phyloP scores from a whole-genome alignment of 2,888 invertebrate species.

The Tenthredo distinguenda region DNA sequence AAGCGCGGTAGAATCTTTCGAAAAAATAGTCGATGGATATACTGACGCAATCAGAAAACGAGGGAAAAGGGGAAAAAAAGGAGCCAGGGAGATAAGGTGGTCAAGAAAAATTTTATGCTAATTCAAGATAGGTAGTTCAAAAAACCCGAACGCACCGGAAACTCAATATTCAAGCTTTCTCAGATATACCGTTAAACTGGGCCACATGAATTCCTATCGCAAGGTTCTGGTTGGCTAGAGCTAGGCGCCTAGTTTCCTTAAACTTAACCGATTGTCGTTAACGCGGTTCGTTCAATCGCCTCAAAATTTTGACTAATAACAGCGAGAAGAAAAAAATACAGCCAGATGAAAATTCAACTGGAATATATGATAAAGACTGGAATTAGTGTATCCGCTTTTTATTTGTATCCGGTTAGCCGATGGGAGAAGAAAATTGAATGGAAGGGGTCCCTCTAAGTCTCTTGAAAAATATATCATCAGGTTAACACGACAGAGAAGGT shows the following conservation, averaged over 20 bases:
- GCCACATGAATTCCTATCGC: constrained; percentile 36
- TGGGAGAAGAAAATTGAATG: neutral
- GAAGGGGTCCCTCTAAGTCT: neutral
- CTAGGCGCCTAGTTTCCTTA: constrained; percentile 1
- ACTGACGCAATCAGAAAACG: neutral
- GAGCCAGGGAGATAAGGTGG: neutral
- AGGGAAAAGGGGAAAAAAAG: neutral
- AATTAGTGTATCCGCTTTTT: neutral
- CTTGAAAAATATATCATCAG: constrained; percentile 61
- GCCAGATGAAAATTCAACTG: neutral
- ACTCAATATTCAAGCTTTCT: constrained; percentile 8
- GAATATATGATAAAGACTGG: neutral
- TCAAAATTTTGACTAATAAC: neutral
- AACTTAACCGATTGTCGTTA: neutral
- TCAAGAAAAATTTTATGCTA: constrained; percentile 18
- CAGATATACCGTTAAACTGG: constrained; percentile 33
- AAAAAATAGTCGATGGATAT: neutral
- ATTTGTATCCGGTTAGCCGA: neutral
- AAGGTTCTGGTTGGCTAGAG: constrained; percentile 24
- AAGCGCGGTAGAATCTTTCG: too few relatives aligned
- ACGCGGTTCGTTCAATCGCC: neutral
- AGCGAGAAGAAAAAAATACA: neutral
- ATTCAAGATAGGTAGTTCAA: constrained; percentile 21
- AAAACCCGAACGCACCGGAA: constrained; percentile 7
- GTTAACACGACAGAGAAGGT: constrained; percentile 66